These are phyloP conservation scores for Tautogolabrus adspersus DNA, from an alignment of 2,113 vertebrate species.

Conservation along the genomic window DNA sequence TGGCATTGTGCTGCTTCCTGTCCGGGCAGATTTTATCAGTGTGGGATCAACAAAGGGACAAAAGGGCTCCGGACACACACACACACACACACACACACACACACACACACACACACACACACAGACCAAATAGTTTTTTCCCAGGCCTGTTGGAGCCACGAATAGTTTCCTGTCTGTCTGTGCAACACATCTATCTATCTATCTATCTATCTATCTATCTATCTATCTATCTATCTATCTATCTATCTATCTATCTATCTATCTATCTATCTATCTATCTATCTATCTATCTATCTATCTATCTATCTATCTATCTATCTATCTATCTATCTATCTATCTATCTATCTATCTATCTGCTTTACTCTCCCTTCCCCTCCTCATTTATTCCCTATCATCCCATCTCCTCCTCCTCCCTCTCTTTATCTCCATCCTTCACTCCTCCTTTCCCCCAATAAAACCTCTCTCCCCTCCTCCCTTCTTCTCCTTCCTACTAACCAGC, in stretches of 20 bases:
- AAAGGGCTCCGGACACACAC: constrained; percentile 50
- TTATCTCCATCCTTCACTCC: constrained; percentile 11
- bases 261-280: too few relatives aligned
- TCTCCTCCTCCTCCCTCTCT: background rate
- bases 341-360: constrained; percentile 18
- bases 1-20: constrained; percentile 82
- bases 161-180: constrained; percentile 33
- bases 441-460: background rate
- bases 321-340: constrained; percentile 39
- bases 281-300: too few relatives aligned
- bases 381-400: background rate
- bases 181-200: constrained; percentile 6
- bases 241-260: background rate
- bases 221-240: too few relatives aligned
- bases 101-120: constrained; percentile 40
- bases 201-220: too few relatives aligned
- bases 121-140: constrained; percentile 41
- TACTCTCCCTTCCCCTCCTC: background rate
- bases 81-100: constrained; percentile 40
- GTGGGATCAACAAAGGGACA: constrained; percentile 74
- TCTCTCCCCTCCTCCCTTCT: background rate
- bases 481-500: background rate
- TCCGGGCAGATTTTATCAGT: constrained; percentile 72
- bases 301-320: too few relatives aligned
- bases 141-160: constrained; percentile 67